These are phyloP conservation scores for Nematopogon swammerdamellus DNA, from an alignment of 2,888 invertebrate genomes.

Conservation along the genomic window DNA sequence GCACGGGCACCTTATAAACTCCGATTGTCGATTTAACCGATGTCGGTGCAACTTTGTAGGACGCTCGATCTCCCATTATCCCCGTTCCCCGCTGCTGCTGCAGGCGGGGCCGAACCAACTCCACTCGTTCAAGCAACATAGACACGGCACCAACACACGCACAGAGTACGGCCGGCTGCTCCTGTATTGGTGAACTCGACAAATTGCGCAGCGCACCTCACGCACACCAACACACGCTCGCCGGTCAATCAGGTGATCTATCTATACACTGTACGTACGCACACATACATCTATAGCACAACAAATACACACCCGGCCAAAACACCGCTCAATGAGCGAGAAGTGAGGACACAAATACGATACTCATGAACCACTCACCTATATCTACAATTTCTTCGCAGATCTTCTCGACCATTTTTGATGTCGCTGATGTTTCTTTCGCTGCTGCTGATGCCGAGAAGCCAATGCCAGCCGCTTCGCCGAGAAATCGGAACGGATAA, in stretches of 20 bases:
- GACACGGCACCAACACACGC: too few relatives aligned
- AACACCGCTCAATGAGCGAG: conserved; percentile 4
- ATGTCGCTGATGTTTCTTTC: conserved; percentile 38
- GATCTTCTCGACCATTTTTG: conserved; percentile 56
- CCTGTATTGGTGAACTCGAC: not conserved
- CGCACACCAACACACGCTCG: not conserved
- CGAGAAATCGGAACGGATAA: conserved; percentile 47
- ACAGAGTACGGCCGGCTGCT: too few relatives aligned
- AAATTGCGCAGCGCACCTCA: not conserved
- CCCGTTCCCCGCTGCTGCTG: too few relatives aligned
- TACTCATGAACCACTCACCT: conserved; percentile 32
- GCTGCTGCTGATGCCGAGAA: conserved; percentile 48
- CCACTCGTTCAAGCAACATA: too few relatives aligned
- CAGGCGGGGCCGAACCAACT: too few relatives aligned
- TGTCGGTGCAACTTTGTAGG: too few relatives aligned
- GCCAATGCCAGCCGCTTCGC: conserved; percentile 56
- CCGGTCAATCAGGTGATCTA: not conserved
- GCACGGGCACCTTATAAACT: too few relatives aligned
- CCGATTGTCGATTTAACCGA: too few relatives aligned
- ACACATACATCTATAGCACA: not conserved
- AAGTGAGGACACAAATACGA: conserved; percentile 7
- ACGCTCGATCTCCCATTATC: too few relatives aligned
- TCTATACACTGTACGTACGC: not conserved
- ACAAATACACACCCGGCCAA: conserved; percentile 1
- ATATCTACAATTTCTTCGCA: conserved; percentile 56